Conservation (phyloP, 2,888 invertebrate species). For the Erynnis tages region DNA sequence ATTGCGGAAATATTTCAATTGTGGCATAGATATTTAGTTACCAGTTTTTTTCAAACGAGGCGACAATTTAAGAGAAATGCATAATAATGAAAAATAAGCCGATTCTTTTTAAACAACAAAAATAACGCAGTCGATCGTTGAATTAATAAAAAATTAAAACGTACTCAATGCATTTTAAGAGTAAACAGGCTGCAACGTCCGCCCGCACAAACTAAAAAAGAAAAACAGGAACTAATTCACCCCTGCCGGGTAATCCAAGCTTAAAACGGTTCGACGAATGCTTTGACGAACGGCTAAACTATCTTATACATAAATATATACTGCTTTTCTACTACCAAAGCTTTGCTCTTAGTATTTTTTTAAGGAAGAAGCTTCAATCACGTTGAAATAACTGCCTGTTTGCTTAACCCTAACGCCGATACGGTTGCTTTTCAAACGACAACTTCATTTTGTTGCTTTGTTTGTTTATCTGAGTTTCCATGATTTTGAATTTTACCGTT, state of each 20-base stretch:
- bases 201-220: slow-evolving; percentile 6
- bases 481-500: no score
- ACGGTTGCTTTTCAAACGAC: slow-evolving; percentile 6
- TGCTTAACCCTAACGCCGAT: slow-evolving; percentile 2
- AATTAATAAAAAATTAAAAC: neutral
- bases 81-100: no score
- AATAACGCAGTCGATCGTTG: no score
- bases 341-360: slow-evolving; percentile 11
- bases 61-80: no score
- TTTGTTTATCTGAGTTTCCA: neutral
- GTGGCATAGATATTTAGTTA: no score
- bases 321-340: neutral
- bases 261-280: slow-evolving; percentile 20
- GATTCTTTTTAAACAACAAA: no score
- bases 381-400: slow-evolving; percentile 18
- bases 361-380: slow-evolving; percentile 5
- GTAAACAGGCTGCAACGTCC: neutral
- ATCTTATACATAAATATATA: slow-evolving; percentile 5
- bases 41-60: no score
- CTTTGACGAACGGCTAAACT: slow-evolving; percentile 15
- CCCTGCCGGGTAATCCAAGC: slow-evolving; percentile 11
- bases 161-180: neutral
- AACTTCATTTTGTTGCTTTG: slow-evolving; percentile 10
- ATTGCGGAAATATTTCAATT: no score
- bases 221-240: slow-evolving; percentile 11